Evolutionary conservation across 2,888 invertebrate species (phyloP).

Genomic region (Ashinkailepas kermadecensis): DNA sequence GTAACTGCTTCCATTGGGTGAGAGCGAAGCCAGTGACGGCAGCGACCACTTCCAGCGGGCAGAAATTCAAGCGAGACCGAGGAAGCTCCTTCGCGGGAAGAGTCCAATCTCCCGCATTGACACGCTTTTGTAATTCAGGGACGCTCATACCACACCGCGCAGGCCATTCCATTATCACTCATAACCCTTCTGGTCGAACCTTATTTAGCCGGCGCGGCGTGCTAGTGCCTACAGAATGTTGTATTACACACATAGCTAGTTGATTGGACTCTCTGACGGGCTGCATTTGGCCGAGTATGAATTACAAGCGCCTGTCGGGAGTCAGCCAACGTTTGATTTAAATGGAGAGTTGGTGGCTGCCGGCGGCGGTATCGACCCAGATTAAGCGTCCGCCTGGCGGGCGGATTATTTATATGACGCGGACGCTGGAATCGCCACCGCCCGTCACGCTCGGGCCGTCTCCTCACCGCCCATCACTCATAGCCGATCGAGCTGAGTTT

Average conservation of each 20-base stretch:
- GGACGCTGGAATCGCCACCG: background rate
- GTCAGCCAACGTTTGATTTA: slow-evolving; percentile 49
- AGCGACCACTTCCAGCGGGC: too few relatives aligned
- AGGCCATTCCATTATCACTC: slow-evolving; percentile 17
- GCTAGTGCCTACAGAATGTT: background rate
- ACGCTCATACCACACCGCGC: background rate
- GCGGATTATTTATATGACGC: background rate
- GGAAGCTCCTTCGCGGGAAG: too few relatives aligned
- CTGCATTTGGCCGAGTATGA: background rate
- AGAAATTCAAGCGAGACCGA: too few relatives aligned
- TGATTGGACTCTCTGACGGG: slow-evolving; percentile 2
- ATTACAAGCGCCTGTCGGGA: background rate
- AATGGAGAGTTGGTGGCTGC: background rate
- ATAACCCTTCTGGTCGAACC: slow-evolving; percentile 18
- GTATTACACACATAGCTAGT: slow-evolving; percentile 11
- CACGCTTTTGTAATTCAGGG: slow-evolving; percentile 8
- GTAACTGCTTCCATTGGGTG: too few relatives aligned
- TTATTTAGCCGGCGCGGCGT: background rate
- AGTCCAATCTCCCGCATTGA: background rate
- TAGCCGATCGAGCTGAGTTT: too few relatives aligned
- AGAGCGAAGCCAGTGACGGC: too few relatives aligned
- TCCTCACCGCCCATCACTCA: too few relatives aligned
- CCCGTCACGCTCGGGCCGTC: background rate
- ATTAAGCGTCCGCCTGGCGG: background rate
- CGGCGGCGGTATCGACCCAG: background rate